These are phyloP conservation scores for Ganaspis sp. DNA, from an alignment of 1,140 invertebrate genomes.

Conservation along the genomic window DNA sequence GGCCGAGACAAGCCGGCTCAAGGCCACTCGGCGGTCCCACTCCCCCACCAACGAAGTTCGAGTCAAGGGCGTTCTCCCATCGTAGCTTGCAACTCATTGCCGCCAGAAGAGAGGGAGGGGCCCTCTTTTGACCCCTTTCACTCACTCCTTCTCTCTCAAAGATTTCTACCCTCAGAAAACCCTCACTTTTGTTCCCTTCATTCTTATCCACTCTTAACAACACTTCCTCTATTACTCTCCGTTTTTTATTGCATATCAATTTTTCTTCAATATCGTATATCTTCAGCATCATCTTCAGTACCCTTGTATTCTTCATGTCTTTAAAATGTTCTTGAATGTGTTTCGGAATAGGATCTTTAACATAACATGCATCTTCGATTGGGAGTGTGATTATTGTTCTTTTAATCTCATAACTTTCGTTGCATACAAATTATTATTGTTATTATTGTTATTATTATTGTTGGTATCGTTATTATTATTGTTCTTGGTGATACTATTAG, in stretches of 20 bases:
- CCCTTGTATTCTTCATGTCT: too few species aligned
- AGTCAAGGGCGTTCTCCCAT: constrained; percentile 72
- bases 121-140: not conserved
- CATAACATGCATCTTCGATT: too few species aligned
- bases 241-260: not conserved
- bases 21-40: constrained; percentile 70
- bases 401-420: too few species aligned
- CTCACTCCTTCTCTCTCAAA: not conserved
- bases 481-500: too few species aligned
- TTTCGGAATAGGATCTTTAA: too few species aligned
- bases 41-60: constrained; percentile 66
- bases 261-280: not conserved
- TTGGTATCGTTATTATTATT: too few species aligned
- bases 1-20: constrained; percentile 68
- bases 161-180: not conserved
- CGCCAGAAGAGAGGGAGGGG: constrained; percentile 40
- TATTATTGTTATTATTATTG: too few species aligned
- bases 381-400: too few species aligned
- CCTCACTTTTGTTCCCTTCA: not conserved
- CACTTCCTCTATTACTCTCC: not conserved
- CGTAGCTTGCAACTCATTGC: constrained; percentile 41
- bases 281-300: too few species aligned
- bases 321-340: too few species aligned
- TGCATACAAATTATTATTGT: too few species aligned
- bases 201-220: constrained; percentile 7